phyloP scores from a whole-genome alignment of 2,113 vertebrate species.

The Dromaius novaehollandiae region DNA sequence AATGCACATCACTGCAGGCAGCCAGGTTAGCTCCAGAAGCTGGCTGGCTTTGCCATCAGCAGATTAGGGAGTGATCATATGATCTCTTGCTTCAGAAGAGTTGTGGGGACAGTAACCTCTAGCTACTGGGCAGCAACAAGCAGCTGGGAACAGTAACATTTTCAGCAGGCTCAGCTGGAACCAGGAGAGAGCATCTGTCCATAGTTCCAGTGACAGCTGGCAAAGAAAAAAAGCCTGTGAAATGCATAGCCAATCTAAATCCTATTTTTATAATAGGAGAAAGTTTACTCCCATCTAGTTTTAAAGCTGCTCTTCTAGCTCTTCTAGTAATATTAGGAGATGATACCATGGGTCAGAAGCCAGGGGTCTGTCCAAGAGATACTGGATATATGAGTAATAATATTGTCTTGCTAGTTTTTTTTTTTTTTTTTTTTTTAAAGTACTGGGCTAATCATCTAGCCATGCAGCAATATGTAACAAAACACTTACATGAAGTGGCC shows the following conservation, averaged over 20 bases:
- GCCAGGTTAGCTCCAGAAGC: neutral
- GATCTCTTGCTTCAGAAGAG: neutral
- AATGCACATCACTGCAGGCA: constrained; percentile 8
- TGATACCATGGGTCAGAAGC: neutral
- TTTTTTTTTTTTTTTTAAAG: neutral
- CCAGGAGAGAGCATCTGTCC: constrained; percentile 31
- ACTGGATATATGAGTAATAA: neutral
- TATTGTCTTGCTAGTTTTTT: neutral
- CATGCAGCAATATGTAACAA: neutral
- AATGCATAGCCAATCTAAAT: neutral
- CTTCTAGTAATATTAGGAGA: neutral
- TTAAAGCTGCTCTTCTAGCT: constrained; percentile 10
- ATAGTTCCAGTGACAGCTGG: constrained; percentile 20
- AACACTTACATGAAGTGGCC: neutral
- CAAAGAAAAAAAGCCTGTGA: neutral
- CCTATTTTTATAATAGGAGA: neutral
- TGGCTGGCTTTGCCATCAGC: neutral
- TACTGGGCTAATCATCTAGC: neutral
- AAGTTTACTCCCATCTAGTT: neutral
- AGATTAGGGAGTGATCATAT: neutral
- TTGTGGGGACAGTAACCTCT: constrained; percentile 23
- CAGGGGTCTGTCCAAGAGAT: neutral
- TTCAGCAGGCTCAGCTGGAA: constrained; percentile 59
- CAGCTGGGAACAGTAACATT: constrained; percentile 44
- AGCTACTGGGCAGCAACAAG: neutral